Evolutionary conservation across 2,888 invertebrate species (phyloP), one percentile per base, ranked within the genome.

Genomic region (Vandiemenella viatica): DNA sequence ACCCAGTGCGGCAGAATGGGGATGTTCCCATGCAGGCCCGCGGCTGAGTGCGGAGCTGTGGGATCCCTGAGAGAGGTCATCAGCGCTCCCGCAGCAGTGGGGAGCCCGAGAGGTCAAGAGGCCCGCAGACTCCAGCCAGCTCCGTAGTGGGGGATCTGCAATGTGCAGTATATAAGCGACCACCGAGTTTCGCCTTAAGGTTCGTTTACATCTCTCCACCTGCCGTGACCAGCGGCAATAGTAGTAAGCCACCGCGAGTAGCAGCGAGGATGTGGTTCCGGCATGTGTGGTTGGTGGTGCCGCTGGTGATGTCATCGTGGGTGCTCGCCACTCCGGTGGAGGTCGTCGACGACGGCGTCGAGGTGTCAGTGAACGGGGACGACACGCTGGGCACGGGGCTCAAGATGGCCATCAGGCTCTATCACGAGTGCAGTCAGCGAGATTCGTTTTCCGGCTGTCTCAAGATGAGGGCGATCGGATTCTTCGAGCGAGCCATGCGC

Each of bases 391-490:
- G 55, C 18, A 48, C 55, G 19, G 57, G 57, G 15, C 49, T 58
- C 40, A 55, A 50, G 43, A 43, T 59, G 40, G 45, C 59, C 40
- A 43, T 53, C 17, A 53, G 56, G 42, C 50, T 87, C 54, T 87
- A 85, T 64, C 85, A 86, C 57, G 87, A 87, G 58, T 87, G 87
- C 61, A 75, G 76, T 53, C 74, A 75, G 54, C 66, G 78, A 1
- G 80, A 79, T 51, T 83, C 80, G 43, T 70, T 86, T 46, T 68
- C 80, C 46, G 79, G 80, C 19, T 87, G 87, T 62, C 67, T 87
- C 45, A 86, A 87, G 70, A 84, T 83, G 65, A 86, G 85, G 62
- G 85, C 85, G 1, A 78, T 86, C 50, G 68, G 82, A 1, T 85
- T 86, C 63, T 77, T 87, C 56, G 86, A 86, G 60, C 72, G 86